These are phyloP conservation scores for Phortica okadai DNA, from an alignment of 2,888 invertebrate genomes.

Conservation along the genomic window DNA sequence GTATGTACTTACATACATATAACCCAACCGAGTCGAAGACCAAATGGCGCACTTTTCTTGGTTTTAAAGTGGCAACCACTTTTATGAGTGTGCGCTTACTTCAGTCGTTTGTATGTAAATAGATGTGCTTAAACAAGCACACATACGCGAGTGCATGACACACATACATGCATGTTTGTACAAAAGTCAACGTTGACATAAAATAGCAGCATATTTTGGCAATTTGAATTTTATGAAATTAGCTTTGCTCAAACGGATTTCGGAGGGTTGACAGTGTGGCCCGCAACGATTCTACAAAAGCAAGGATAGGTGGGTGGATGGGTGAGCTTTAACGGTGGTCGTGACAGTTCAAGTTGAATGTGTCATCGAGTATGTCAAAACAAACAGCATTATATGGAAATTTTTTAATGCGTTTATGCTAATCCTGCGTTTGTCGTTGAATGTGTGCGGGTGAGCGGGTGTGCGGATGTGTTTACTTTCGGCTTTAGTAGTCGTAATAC, in stretches of 20 bases:
- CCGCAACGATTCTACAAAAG: background rate
- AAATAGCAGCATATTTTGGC: constrained; percentile 58
- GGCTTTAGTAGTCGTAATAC: constrained; percentile 53
- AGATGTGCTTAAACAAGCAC: background rate
- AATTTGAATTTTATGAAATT: constrained; percentile 66
- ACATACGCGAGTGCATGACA: too few species aligned
- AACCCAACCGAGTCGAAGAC: background rate
- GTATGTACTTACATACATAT: background rate
- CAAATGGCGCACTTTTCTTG: constrained; percentile 21
- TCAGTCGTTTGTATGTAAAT: constrained; percentile 15
- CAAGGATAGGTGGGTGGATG: constrained; percentile 15
- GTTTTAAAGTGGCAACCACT: constrained; percentile 7
- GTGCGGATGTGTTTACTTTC: background rate
- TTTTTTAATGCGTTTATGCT: constrained; percentile 74
- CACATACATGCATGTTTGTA: constrained; percentile 38
- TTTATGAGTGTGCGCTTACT: background rate
- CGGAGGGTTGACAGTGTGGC: constrained; percentile 23
- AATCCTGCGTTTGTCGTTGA: constrained; percentile 53
- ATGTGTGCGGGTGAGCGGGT: constrained; percentile 46
- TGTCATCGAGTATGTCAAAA: constrained; percentile 73
- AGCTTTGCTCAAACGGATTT: constrained; percentile 41
- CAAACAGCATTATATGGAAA: constrained; percentile 71
- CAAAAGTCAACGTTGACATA: constrained; percentile 38
- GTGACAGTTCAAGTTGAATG: constrained; percentile 53
- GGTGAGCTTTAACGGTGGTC: constrained; percentile 38